Percentiles rank a stretch among this genome's conserved stretches.
phyloP scores from a whole-genome alignment of 1,140 invertebrate species.

The fruit fly (Drosophila melanogaster) region Release_6_plus_ISO1_MT NC_004354.4:683501-684000 shows the following conservation, averaged over 20 bases:
- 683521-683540: conserved; percentile 7
- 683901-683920: conserved; percentile 3
- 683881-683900: neutral
- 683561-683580: conserved; percentile 57
- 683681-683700: conserved; percentile 36
- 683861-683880: too few species aligned
- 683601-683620: conserved; percentile 2
- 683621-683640: neutral
- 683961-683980: conserved; percentile 27
- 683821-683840: too few species aligned
- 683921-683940: neutral
- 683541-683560: conserved; percentile 45
- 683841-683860: too few species aligned
- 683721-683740: conserved; percentile 11
- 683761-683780: too few species aligned
- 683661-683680: neutral
- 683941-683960: conserved; percentile 8
- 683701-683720: conserved; percentile 24
- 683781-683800: too few species aligned
- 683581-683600: conserved; percentile 30
- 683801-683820: too few species aligned
- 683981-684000: conserved; percentile 67
- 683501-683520: conserved; percentile 15
- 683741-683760: neutral
- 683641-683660: neutral